Evolutionary conservation across 2,113 vertebrate species (phyloP).

Genomic region (Sula dactylatra): DNA sequence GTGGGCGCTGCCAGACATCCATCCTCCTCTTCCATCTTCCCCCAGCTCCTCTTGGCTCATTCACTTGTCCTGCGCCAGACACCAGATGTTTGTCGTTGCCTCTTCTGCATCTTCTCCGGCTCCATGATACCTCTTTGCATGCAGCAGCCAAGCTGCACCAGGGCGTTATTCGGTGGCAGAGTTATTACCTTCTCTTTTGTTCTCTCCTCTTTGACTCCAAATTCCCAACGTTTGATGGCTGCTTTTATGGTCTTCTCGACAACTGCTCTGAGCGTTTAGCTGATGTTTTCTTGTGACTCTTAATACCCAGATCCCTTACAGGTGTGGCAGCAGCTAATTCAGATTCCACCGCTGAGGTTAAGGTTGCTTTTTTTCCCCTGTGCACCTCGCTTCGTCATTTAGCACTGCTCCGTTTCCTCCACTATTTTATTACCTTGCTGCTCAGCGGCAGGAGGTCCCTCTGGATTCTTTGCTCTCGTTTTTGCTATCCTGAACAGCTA

Average conservation of each 20-base stretch:
- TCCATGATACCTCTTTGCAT: accelerated
- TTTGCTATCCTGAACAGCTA: background rate
- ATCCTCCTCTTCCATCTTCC: background rate
- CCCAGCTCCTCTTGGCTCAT: background rate
- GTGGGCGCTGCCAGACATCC: background rate
- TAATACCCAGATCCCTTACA: background rate
- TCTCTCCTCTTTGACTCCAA: background rate
- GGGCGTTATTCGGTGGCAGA: background rate
- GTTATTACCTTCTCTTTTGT: background rate
- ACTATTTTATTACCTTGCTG: background rate
- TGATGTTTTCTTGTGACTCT: background rate
- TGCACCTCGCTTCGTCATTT: background rate
- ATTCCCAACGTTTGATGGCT: background rate
- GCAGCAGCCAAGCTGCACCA: accelerated
- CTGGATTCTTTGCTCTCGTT: background rate
- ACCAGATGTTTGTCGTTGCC: background rate
- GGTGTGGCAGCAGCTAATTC: background rate
- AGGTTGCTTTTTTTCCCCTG: background rate
- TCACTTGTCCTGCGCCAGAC: background rate
- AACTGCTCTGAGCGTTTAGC: background rate
- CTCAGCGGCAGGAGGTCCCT: background rate
- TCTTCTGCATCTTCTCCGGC: background rate
- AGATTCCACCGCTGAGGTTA: background rate
- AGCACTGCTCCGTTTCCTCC: background rate
- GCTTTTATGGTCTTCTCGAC: background rate